These are phyloP conservation scores for Aphaenogaster floridana DNA, from an alignment of 1,140 invertebrate genomes.

Conservation along the genomic window DNA sequence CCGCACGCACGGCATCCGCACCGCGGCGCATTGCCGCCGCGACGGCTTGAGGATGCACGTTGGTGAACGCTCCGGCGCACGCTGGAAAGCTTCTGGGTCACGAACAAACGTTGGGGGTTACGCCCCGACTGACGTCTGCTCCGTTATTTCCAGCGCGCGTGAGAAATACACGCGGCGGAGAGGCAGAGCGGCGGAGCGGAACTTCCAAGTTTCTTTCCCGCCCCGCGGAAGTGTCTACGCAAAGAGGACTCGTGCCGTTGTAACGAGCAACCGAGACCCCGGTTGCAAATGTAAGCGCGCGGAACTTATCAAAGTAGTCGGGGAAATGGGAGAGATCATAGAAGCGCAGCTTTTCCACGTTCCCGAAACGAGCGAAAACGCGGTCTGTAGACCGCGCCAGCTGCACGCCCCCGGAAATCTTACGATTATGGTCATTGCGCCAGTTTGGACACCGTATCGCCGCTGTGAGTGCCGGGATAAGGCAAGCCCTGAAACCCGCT, in stretches of 20 bases:
- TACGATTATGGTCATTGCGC: slow-evolving; percentile 47
- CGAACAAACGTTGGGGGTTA: neutral
- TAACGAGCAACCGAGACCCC: neutral
- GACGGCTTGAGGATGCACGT: slow-evolving; percentile 12
- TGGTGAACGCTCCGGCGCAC: slow-evolving; percentile 38
- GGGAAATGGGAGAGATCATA: slow-evolving; percentile 17
- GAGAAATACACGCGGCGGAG: neutral
- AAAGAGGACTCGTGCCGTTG: neutral
- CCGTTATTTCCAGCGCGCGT: slow-evolving; percentile 28
- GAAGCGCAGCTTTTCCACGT: too few relatives aligned
- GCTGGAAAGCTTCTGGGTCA: slow-evolving; percentile 46
- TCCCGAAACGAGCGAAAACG: neutral
- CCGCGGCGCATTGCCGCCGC: neutral
- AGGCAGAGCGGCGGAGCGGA: neutral
- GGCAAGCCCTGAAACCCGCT: neutral
- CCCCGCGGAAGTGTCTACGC: neutral
- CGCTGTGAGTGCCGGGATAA: neutral
- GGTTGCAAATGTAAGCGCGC: slow-evolving; percentile 23
- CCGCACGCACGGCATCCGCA: slow-evolving; percentile 21
- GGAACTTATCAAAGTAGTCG: slow-evolving; percentile 48
- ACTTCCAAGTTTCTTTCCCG: slow-evolving; percentile 41
- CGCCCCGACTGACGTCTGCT: slow-evolving; percentile 21
- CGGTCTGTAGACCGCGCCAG: neutral
- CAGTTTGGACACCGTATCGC: slow-evolving; percentile 46
- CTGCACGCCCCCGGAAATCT: slow-evolving; percentile 15